Percentiles rank a stretch among this genome's conserved stretches.
Conservation (phyloP, 2,888 invertebrate species). For the Dasypolia templi region DNA sequence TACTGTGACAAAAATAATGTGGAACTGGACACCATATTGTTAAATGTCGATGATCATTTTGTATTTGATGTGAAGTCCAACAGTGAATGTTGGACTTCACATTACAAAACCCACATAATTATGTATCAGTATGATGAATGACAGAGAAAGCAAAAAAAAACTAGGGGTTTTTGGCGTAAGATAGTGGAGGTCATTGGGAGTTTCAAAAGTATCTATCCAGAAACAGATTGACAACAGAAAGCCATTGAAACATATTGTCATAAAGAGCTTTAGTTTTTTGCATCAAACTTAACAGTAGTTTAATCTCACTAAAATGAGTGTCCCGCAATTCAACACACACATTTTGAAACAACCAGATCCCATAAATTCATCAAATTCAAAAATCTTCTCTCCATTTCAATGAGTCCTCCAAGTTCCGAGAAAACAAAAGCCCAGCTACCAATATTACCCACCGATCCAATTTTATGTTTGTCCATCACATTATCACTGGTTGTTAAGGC, state of each 20-base stretch:
- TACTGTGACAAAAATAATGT: slow-evolving; percentile 59
- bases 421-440: slow-evolving; percentile 79
- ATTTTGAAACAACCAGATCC: background rate
- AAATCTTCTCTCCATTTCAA: slow-evolving; percentile 42
- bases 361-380: background rate
- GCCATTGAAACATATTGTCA: background rate
- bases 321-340: background rate
- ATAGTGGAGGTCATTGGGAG: no score
- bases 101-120: no score
- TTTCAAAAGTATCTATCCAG: no score
- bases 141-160: no score
- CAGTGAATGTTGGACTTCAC: no score
- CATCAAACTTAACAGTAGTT: background rate
- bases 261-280: background rate
- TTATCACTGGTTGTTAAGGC: slow-evolving; percentile 76
- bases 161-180: no score
- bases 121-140: no score
- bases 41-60: no score
- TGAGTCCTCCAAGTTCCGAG: slow-evolving; percentile 72
- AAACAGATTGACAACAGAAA: no score
- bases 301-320: background rate
- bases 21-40: background rate
- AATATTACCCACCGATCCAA: slow-evolving; percentile 81
- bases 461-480: slow-evolving; percentile 74
- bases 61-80: no score